Base-by-base conservation (phyloP, 2,888 invertebrate genomes). In the Augochlorella aurata region DNA sequence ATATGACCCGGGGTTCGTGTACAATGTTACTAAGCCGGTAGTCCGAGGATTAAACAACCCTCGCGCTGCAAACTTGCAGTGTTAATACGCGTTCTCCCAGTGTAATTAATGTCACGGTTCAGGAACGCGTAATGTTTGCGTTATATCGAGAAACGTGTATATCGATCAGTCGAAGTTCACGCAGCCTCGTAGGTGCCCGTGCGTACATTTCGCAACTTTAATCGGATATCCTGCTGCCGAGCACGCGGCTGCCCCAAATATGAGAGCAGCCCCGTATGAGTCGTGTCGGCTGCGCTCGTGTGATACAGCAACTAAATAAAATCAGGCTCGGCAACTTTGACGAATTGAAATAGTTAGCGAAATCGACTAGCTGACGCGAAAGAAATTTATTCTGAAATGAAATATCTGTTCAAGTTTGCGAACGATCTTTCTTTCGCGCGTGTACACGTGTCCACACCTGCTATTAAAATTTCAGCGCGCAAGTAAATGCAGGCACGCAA, bases 221-320 rank as follows among this genome's bases (percentile, higher is more conserved):
- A 87, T 81, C 84, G 85, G 70, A 79, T 85, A 81, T 81, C 83
- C 77, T 29, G 76, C 77, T 85, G 44, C 78, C 74, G 69, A 54
- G 74, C 54, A 14, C 61, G 54, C 69, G 47, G 68, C 54, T 50
- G 85, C 58, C 77, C 80, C 87, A 85, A 87, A 87, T 87, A 85
- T 87, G 85, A 85, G 78, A 67, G 66, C n/a, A 44, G 75, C 61
- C 78, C 78, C 80, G 78, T 77, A 79, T 67, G 79, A 68, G 58
- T 66, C 68, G 65, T 68, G 80, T 73, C 80, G 65, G 72, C 67
- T 79, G 82, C 80, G 70, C 79, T 79, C 29, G 8, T 5, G 21
- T 61, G 14, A 61, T 29, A 16, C 82, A 79, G 82, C 71, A 81
- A 52, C 74, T 63, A 77, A 68, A 61, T 61, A 78, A 78, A 77